Percentiles rank a stretch among this genome's conserved stretches.
phyloP scores from a whole-genome alignment of 2,888 invertebrate species.

The Teleogryllus oceanicus region DNA sequence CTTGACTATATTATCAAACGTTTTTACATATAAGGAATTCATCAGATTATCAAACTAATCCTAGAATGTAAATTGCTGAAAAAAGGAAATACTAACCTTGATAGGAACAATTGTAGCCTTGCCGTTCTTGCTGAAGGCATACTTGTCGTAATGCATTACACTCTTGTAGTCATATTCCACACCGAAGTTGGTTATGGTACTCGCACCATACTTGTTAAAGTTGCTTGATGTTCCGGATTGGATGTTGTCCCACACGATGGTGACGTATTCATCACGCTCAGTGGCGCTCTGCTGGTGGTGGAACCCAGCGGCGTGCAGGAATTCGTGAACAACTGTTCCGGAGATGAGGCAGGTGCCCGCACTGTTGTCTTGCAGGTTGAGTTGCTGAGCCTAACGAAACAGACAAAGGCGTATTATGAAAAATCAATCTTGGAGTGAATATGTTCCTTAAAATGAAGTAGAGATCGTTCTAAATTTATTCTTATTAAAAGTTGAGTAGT shows the following conservation, averaged over 20 bases:
- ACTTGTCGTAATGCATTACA: slow-evolving; percentile 68
- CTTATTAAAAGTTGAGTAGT: too few species aligned
- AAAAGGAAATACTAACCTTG: slow-evolving; percentile 41
- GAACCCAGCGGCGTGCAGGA: slow-evolving; percentile 76
- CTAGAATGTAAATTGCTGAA: too few species aligned
- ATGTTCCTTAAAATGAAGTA: too few species aligned
- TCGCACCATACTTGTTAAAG: slow-evolving; percentile 59
- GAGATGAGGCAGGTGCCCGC: slow-evolving; percentile 49
- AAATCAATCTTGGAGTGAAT: too few species aligned
- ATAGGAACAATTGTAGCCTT: slow-evolving; percentile 62
- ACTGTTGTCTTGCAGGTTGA: background rate
- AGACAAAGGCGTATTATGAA: too few species aligned
- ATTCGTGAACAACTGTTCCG: slow-evolving; percentile 73
- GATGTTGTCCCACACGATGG: slow-evolving; percentile 50
- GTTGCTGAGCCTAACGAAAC: background rate
- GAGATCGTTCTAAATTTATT: too few species aligned
- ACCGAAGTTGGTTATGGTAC: slow-evolving; percentile 62
- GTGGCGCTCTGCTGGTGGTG: slow-evolving; percentile 59
- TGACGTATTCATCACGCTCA: slow-evolving; percentile 52
- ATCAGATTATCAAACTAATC: too few species aligned
- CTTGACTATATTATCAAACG: too few species aligned
- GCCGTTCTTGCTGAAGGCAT: slow-evolving; percentile 66
- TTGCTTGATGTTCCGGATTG: slow-evolving; percentile 54
- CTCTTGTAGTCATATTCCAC: slow-evolving; percentile 67
- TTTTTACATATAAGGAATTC: too few species aligned